Evolutionary conservation across 2,888 invertebrate species (phyloP), one percentile per base, ranked within the genome.

Genomic region (Agrochola lychnidis): DNA sequence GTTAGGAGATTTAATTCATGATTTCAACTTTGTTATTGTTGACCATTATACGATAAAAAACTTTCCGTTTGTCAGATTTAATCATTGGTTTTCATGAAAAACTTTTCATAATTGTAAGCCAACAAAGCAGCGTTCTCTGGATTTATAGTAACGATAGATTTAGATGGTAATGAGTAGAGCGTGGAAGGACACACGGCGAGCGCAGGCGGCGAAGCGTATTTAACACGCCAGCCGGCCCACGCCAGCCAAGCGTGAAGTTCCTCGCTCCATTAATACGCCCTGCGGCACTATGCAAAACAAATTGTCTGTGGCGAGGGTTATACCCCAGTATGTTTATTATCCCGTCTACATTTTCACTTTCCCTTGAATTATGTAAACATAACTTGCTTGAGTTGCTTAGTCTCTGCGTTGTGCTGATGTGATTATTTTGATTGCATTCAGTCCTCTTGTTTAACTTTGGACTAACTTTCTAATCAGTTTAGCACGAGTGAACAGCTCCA

Each of bases 251-350:
- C 92, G 93, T 95, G 89, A 94, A 92, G 89, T 89, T 91, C 89
- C 91, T 87, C 90, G 91, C 90, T 90, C 92, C 91, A 92, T 92
- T 93, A 92, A 94, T 94, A 94, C 88, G 89, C 89, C 90, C 86
- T 86, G 82, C 81, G 80, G 79, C 82, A 85, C 82, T 82, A 83
- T 83, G 76, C 76, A 70, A 84, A 81, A 85, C 84, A 87, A 88
- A 90, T 88, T 87, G 79, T 84, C 86, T 83, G 81, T 76, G 73
- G 70, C 79, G 72, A 82, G 73, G 67, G 79, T 84, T 76, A 85
- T 78, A 61, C 68, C 76, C 70, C 73, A 78, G 74, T 74, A 81
- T 83, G 87, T 85, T 85, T 81, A 89, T 79, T 87, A 85, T 76
- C 69, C 51, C 72, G 76, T 70, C 73, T 76, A 66, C 69, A 69